Conservation (phyloP, 2,888 invertebrate genomes). For the Watsonalla cultraria region DNA sequence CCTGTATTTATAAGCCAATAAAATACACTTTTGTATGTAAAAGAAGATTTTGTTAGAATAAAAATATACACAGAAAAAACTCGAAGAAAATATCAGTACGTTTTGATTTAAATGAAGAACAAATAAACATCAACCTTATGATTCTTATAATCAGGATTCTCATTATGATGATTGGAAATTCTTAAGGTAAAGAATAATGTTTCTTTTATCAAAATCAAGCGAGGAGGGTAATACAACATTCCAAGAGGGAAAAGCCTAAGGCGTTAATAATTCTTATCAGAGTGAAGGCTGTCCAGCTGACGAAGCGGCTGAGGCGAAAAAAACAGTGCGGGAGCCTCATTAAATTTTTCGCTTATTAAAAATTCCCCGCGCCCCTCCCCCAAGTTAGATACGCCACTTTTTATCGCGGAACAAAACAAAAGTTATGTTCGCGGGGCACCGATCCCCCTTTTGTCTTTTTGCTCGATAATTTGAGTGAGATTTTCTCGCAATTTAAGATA, state of each 20-base stretch:
- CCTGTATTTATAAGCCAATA: no score
- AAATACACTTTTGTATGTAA: no score
- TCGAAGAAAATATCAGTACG: no score
- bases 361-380: conserved; percentile 70
- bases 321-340: conserved; percentile 62
- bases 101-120: no score
- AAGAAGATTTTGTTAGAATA: no score
- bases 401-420: conserved; percentile 67
- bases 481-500: conserved; percentile 79
- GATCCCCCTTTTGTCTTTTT: conserved; percentile 71
- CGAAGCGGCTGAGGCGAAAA: conserved; percentile 49
- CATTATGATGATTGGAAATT: no score
- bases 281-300: conserved; percentile 52
- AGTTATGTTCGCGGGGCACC: conserved; percentile 66
- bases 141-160: no score
- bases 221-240: background rate
- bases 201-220: conserved; percentile 4
- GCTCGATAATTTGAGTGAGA: conserved; percentile 79
- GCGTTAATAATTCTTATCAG: conserved; percentile 36
- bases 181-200: no score
- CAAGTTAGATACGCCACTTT: conserved; percentile 68
- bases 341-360: conserved; percentile 79
- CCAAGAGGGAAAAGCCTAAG: conserved; percentile 19
- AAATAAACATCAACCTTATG: no score
- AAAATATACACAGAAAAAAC: no score